A percentile compares a stretch with the other conserved stretches of the same genome.
These are phyloP conservation scores for Hemithea aestivaria DNA, from an alignment of 2,888 invertebrate genomes.

Conservation along the genomic window DNA sequence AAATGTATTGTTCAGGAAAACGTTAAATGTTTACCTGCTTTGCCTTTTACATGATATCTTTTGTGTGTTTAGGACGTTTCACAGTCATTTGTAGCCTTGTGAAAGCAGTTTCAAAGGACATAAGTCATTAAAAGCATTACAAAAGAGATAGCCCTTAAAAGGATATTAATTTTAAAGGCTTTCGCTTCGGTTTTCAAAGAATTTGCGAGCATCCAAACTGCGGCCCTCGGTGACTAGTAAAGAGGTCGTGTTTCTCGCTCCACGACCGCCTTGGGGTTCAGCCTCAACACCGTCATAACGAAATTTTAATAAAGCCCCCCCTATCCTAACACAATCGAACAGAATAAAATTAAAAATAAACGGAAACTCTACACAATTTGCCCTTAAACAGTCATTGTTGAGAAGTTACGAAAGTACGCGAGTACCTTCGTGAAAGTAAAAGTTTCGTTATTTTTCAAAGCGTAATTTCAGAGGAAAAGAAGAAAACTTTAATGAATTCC, in stretches of 20 bases:
- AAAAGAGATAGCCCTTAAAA: conserved; percentile 47
- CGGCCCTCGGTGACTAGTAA: conserved; percentile 40
- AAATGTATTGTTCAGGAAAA: neutral
- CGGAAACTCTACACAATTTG: conserved; percentile 42
- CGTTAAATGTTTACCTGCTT: neutral
- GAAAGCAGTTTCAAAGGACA: neutral
- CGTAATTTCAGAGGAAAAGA: conserved; percentile 24
- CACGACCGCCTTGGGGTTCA: conserved; percentile 27
- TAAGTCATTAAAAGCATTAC: neutral
- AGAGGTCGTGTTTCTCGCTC: conserved; percentile 38
- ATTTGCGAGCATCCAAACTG: conserved; percentile 64
- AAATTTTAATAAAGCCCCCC: conserved; percentile 66
- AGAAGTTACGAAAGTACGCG: conserved; percentile 31
- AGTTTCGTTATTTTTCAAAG: conserved; percentile 33
- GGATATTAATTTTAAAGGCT: conserved; percentile 73
- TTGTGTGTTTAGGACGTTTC: conserved; percentile 1
- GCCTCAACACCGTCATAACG: conserved; percentile 58
- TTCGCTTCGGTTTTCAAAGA: conserved; percentile 63
- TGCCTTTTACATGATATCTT: conserved; percentile 5
- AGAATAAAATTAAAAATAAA: conserved; percentile 47
- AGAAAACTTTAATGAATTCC: conserved; percentile 34
- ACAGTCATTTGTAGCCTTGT: neutral
- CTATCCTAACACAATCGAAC: conserved; percentile 37
- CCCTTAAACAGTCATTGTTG: conserved; percentile 50
- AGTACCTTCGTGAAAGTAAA: conserved; percentile 29